Evolutionary conservation across 2,888 invertebrate species (phyloP), one percentile per base, ranked within the genome.

Genomic region (Hirudinaria manillensis): DNA sequence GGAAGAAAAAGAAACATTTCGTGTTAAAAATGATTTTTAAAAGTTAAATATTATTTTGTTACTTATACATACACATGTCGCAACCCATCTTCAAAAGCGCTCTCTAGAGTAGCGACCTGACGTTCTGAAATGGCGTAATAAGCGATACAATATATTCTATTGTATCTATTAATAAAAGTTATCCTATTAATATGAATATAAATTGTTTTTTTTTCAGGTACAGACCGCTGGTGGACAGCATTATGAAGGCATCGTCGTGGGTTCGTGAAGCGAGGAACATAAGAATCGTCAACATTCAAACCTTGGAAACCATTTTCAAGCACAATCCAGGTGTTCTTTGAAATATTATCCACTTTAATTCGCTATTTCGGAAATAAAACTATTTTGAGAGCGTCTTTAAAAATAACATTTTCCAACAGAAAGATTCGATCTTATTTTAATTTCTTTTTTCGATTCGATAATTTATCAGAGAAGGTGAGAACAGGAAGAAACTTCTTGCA

Each of bases 401-500:
- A 56, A 3, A 24, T 56, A 7, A 4, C 16, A 56, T 3, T 10
- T 38, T 10, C 10, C 38, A 6, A 38, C 3, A 38, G 10, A 3
- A 38, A 38, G 10, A 38, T 10, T 6, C 38, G 38, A 38, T n/a
- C 38, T 38, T 38, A 38, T 38, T 3, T 38, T 10, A n/a, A n/a
- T n/a, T n/a, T n/a, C n/a, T n/a, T n/a, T n/a, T n/a, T n/a, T 45
- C 45, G 45, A 45, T 45, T 6, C 3, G 16, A 24, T 53, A 2
- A 51, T 34, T 29, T 68, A 55, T 0, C 77, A 80, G 80, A 77
- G 3, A 75, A 78, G 56, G 78, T 80, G 21, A 77, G 78, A 53
- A 79, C 80, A 16, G 80, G 80, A 19, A 75, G 78, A n/a, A 80
- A 79, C 51, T 80, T 80, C 75, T 70, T 79, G 61, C 77, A 79